A percentile compares a stretch with the other conserved stretches of the same genome.
Evolutionary conservation across 2,797 vertebrate genomes (phyloP).

Genomic region (Catharus ustulatus): DNA sequence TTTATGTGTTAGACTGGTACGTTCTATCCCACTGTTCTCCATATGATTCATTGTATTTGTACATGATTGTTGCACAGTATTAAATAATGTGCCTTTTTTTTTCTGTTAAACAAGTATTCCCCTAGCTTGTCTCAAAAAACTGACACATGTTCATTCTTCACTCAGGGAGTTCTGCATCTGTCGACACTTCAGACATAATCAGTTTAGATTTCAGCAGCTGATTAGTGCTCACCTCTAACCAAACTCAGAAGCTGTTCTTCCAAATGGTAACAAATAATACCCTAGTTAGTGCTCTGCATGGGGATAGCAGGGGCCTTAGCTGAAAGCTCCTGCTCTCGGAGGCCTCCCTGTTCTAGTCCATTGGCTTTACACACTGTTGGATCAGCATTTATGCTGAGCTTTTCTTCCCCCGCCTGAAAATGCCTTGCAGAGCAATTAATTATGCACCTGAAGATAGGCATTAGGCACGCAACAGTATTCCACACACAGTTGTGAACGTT

Average conservation of each 20-base stretch:
- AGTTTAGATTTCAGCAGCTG: conserved; percentile 79
- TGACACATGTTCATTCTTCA: conserved; percentile 69
- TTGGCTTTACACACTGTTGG: not conserved
- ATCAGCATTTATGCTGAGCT: conserved; percentile 15
- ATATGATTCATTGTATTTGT: conserved; percentile 32
- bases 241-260: conserved; percentile 65
- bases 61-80: not conserved
- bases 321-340: conserved; percentile 30
- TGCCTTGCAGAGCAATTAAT: conserved; percentile 56
- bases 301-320: not conserved
- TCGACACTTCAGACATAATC: conserved; percentile 78
- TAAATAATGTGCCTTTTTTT: not conserved
- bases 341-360: conserved; percentile 31
- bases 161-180: conserved; percentile 67
- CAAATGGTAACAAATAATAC: conserved; percentile 68
- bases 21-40: not conserved
- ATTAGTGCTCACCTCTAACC: conserved; percentile 72
- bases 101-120: conserved; percentile 35
- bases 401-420: conserved; percentile 44
- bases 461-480: conserved; percentile 35
- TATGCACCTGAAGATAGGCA: conserved; percentile 35
- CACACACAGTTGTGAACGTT: conserved; percentile 7
- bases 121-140: conserved; percentile 49
- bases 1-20: not conserved
- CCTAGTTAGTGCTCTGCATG: conserved; percentile 51